Conservation (phyloP, 2,888 invertebrate species). For the Morpho helenor region DNA sequence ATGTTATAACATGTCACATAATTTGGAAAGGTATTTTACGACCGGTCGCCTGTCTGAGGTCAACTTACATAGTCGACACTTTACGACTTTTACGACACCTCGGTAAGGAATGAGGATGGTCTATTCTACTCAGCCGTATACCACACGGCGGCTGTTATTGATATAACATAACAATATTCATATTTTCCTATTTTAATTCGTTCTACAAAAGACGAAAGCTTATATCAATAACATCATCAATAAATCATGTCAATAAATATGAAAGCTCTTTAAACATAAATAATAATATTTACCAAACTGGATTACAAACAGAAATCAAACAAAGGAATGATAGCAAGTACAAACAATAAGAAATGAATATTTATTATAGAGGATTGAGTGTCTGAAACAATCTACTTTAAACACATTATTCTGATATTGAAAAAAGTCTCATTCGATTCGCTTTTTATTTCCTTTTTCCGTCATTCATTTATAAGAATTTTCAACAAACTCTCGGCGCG, state of each 20-base stretch:
- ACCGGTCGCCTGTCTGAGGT: too few relatives aligned
- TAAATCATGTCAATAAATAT: conserved; percentile 7
- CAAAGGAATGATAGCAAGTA: background rate
- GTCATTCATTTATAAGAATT: conserved; percentile 21
- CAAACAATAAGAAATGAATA: conserved; percentile 1
- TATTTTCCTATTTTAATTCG: conserved; percentile 2
- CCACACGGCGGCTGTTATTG: background rate
- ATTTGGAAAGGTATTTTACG: too few relatives aligned
- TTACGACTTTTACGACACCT: too few relatives aligned
- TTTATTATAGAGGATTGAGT: conserved; percentile 12
- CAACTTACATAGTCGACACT: too few relatives aligned
- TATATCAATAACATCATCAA: conserved; percentile 3
- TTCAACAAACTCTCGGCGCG: conserved; percentile 20
- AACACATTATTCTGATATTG: conserved; percentile 26
- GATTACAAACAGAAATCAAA: conserved; percentile 3
- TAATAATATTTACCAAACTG: conserved; percentile 9
- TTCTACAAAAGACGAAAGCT: conserved; percentile 3
- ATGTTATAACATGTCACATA: too few relatives aligned
- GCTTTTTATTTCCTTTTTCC: conserved; percentile 20
- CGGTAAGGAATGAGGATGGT: too few relatives aligned
- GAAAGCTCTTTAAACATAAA: conserved; percentile 2
- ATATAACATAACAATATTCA: background rate
- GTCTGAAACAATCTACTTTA: conserved; percentile 18
- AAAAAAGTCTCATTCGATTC: conserved; percentile 28
- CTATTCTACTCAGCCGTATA: too few relatives aligned